A percentile compares a stretch with the other conserved stretches of the same genome.
phyloP scores from a whole-genome alignment of 2,888 invertebrate species.

The Sympetrum striolatum region DNA sequence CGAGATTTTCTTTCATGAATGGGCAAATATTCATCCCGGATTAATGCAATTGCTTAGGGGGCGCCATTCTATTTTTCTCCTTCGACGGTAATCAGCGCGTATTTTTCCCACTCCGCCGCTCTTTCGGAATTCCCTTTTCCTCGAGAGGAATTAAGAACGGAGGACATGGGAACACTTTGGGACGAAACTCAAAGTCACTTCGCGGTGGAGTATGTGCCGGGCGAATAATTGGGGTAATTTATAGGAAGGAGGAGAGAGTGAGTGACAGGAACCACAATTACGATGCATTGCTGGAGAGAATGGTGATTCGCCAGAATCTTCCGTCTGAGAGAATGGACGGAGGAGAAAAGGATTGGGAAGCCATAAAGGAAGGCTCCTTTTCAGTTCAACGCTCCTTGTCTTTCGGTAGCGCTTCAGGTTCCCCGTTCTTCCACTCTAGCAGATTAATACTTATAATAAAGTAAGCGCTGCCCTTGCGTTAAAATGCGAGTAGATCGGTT shows the following conservation, averaged over 20 bases:
- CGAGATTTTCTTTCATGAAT: not conserved
- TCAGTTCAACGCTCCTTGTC: too few species aligned
- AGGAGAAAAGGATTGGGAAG: not conserved
- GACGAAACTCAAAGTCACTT: slow-evolving; percentile 34
- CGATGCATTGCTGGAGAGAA: slow-evolving; percentile 10
- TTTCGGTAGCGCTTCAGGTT: too few species aligned
- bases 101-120: not conserved
- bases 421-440: too few species aligned
- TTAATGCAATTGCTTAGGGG: slow-evolving; percentile 1
- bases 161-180: not conserved
- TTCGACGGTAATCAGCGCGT: not conserved
- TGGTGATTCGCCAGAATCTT: slow-evolving; percentile 21
- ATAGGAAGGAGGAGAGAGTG: slow-evolving; percentile 13
- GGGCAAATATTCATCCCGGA: not conserved
- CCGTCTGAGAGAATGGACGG: slow-evolving; percentile 16
- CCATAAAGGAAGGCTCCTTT: too few species aligned
- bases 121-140: not conserved
- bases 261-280: slow-evolving; percentile 33
- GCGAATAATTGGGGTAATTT: slow-evolving; percentile 36
- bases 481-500: too few species aligned
- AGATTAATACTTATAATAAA: too few species aligned
- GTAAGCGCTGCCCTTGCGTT: too few species aligned
- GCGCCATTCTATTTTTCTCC: not conserved
- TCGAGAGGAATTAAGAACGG: not conserved
- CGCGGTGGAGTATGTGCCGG: not conserved